Conservation (phyloP, 2,888 invertebrate genomes). For the Digitonthophagus gazella region DNA sequence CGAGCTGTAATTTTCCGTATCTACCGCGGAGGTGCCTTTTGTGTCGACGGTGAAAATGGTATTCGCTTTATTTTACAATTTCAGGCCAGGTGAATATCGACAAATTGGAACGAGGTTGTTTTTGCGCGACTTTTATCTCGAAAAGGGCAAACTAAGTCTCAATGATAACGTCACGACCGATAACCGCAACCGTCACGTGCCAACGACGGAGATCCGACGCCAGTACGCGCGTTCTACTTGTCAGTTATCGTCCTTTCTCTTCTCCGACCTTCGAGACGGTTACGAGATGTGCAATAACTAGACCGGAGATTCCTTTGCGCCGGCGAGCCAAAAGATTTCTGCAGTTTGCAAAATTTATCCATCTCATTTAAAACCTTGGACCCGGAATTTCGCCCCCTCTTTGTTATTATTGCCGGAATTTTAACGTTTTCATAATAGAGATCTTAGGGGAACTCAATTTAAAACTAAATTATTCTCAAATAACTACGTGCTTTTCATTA, state of each 20-base stretch:
- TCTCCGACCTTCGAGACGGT: not conserved
- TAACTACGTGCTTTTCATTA: not conserved
- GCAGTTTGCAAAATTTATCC: not conserved
- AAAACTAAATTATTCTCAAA: not conserved
- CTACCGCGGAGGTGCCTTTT: not conserved
- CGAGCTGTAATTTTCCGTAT: not conserved
- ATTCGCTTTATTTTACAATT: too few species aligned
- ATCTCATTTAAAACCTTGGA: not conserved
- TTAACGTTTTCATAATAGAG: not conserved
- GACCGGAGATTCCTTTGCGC: not conserved
- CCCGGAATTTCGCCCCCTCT: not conserved
- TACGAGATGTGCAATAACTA: not conserved
- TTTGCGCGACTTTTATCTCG: not conserved
- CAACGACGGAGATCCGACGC: too few species aligned
- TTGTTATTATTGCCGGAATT: not conserved
- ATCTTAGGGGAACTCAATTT: not conserved
- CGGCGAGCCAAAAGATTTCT: not conserved
- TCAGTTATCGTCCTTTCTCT: not conserved
- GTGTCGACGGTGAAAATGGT: not conserved
- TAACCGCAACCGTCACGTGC: not conserved
- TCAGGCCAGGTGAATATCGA: not conserved
- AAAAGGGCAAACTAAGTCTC: not conserved
- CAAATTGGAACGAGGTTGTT: not conserved
- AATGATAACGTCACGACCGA: not conserved
- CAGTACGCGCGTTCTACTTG: not conserved